Evolutionary conservation across 1,140 invertebrate genomes (phyloP).

Genomic region (Apis laboriosa): DNA sequence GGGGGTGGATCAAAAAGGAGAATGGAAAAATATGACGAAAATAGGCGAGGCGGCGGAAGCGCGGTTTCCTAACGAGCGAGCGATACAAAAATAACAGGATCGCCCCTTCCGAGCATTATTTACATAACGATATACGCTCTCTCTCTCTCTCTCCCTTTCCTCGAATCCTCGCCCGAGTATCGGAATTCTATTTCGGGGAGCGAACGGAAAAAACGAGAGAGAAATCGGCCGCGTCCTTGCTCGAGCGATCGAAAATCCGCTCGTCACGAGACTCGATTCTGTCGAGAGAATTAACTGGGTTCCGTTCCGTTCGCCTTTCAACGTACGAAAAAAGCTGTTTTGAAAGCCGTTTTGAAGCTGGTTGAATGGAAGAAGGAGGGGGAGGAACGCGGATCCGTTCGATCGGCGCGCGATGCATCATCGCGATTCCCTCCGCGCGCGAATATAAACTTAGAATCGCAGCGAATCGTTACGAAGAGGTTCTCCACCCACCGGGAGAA

Average conservation of each 20-base stretch:
- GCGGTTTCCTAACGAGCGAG: conserved; percentile 59
- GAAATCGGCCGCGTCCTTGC: not conserved
- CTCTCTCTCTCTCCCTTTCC: conserved; percentile 5
- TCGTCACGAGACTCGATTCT: conserved; percentile 31
- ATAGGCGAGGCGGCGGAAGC: conserved; percentile 64
- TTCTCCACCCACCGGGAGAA: conserved; percentile 2
- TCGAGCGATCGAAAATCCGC: not conserved
- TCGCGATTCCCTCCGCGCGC: not conserved
- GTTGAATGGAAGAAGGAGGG: no score
- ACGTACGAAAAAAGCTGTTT: conserved; percentile 13
- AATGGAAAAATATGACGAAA: conserved; percentile 46
- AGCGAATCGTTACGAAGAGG: not conserved
- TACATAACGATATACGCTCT: conserved; percentile 59
- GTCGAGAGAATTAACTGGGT: conserved; percentile 44
- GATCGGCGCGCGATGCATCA: not conserved
- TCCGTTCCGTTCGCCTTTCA: conserved; percentile 41
- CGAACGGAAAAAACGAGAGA: not conserved
- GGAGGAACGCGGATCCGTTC: no score
- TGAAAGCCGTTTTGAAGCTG: no score
- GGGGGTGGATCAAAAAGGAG: conserved; percentile 13
- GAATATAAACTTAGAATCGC: conserved; percentile 36
- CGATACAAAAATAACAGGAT: conserved; percentile 65
- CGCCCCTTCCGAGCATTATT: conserved; percentile 59
- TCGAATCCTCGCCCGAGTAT: conserved; percentile 9
- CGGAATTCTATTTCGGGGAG: conserved; percentile 30